Evolutionary conservation across 1,140 invertebrate genomes (phyloP).

Genomic region (Danaus melanippus): DNA sequence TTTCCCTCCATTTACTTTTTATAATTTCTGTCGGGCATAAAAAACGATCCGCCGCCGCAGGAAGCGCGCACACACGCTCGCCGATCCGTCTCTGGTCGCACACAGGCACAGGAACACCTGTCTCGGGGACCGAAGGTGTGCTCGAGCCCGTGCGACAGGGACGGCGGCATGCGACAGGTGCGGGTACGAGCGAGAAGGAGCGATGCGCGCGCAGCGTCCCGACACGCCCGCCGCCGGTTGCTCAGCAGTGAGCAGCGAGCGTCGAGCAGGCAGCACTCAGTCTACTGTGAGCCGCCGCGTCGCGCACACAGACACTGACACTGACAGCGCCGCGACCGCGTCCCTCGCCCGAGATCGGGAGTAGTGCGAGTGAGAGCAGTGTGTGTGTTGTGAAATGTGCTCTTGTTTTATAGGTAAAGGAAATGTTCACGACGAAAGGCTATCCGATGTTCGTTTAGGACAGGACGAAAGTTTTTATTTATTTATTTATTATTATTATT

Average conservation of each 20-base stretch:
- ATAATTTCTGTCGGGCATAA: slow-evolving; percentile 70
- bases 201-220: slow-evolving; percentile 56
- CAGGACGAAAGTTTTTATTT: no score
- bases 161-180: slow-evolving; percentile 33
- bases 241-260: slow-evolving; percentile 37
- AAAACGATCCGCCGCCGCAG: slow-evolving; percentile 69
- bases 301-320: slow-evolving; percentile 60
- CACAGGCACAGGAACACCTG: slow-evolving; percentile 63
- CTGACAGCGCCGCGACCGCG: slow-evolving; percentile 61
- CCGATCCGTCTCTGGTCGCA: slow-evolving; percentile 47
- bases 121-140: slow-evolving; percentile 70
- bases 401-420: slow-evolving; percentile 70
- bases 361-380: slow-evolving; percentile 69
- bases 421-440: slow-evolving; percentile 49
- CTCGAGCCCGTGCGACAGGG: slow-evolving; percentile 50
- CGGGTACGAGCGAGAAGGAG: slow-evolving; percentile 40
- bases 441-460: slow-evolving; percentile 31
- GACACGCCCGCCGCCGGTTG: slow-evolving; percentile 67
- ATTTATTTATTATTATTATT: no score
- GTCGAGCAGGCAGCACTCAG: no score
- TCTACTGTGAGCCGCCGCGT: slow-evolving; percentile 54
- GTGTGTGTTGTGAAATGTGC: slow-evolving; percentile 70
- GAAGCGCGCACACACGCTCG: slow-evolving; percentile 56
- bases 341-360: slow-evolving; percentile 66
- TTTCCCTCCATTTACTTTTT: slow-evolving; percentile 72